A percentile compares a stretch with the other conserved stretches of the same genome.
phyloP scores from a whole-genome alignment of 1,140 invertebrate genomes.

The Drosophila prosaltans region DNA sequence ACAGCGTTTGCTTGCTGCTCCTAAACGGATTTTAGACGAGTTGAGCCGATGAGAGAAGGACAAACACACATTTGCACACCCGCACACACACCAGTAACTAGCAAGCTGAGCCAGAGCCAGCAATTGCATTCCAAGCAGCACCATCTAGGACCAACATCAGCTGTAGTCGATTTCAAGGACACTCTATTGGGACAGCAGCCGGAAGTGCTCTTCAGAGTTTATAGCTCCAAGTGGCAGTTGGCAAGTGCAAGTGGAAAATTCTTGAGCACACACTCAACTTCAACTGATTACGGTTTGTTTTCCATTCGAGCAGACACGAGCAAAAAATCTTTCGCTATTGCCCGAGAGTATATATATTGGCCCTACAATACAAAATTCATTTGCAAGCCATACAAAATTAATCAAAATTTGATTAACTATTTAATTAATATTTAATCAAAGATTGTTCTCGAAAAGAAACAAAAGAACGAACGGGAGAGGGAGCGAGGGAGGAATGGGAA shows the following conservation, averaged over 20 bases:
- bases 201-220: conserved; percentile 77
- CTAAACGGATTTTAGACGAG: background rate
- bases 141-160: conserved; percentile 5
- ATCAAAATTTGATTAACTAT: conserved; percentile 68
- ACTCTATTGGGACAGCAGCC: conserved; percentile 45
- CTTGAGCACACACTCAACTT: conserved; percentile 57
- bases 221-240: conserved; percentile 76
- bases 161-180: conserved; percentile 37
- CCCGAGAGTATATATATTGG: conserved; percentile 1
- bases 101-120: too few relatives aligned
- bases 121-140: too few relatives aligned
- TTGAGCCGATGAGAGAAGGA: conserved; percentile 6
- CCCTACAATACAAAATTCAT: conserved; percentile 16
- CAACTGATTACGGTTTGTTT: conserved; percentile 75
- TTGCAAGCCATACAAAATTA: conserved; percentile 38
- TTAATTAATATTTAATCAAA: conserved; percentile 40
- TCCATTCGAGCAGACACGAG: conserved; percentile 57
- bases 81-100: too few relatives aligned
- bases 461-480: background rate
- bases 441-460: background rate
- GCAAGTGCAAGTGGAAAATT: conserved; percentile 80
- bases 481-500: background rate
- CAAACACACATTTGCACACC: background rate
- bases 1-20: conserved; percentile 20
- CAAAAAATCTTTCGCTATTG: too few relatives aligned